Percentiles rank a stretch among this genome's conserved stretches.
phyloP scores from a whole-genome alignment of 2,797 vertebrate genomes.

The Urocyon cinereoargenteus region DNA sequence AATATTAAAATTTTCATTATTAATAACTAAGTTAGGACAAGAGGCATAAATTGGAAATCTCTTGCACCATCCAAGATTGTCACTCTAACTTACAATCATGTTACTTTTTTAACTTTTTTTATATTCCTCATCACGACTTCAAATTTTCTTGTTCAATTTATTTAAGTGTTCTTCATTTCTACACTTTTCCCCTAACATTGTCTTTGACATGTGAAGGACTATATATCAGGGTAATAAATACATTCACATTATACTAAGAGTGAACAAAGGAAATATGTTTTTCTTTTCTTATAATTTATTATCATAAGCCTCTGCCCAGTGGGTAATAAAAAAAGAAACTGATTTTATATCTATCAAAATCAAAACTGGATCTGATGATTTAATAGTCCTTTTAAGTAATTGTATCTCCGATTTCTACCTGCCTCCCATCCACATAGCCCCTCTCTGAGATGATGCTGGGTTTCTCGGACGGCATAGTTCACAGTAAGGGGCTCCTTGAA shows the following conservation, averaged over 20 bases:
- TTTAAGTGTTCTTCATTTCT: slow-evolving; percentile 11
- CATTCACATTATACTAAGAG: neutral
- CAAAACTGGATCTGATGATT: neutral
- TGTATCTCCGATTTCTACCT: neutral
- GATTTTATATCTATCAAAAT: neutral
- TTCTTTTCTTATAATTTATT: neutral
- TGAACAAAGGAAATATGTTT: neutral
- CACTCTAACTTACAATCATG: neutral
- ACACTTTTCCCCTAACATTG: neutral
- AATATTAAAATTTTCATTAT: slow-evolving; percentile 36
- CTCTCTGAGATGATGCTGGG: neutral
- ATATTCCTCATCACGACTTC: neutral
- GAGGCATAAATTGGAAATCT: neutral
- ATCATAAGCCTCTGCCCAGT: neutral
- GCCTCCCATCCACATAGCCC: neutral
- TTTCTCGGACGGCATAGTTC: neutral
- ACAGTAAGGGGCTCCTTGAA: neutral
- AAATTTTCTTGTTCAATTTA: neutral
- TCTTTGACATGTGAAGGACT: neutral
- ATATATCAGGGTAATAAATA: neutral
- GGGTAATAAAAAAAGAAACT: neutral
- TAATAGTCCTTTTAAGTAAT: neutral
- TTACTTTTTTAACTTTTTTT: neutral
- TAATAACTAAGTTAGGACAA: slow-evolving; percentile 14
- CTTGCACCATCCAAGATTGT: neutral